Evolutionary conservation across 2,797 vertebrate genomes (phyloP), one percentile per base, ranked within the genome.

Genomic region (Jordanella pulchra): DNA sequence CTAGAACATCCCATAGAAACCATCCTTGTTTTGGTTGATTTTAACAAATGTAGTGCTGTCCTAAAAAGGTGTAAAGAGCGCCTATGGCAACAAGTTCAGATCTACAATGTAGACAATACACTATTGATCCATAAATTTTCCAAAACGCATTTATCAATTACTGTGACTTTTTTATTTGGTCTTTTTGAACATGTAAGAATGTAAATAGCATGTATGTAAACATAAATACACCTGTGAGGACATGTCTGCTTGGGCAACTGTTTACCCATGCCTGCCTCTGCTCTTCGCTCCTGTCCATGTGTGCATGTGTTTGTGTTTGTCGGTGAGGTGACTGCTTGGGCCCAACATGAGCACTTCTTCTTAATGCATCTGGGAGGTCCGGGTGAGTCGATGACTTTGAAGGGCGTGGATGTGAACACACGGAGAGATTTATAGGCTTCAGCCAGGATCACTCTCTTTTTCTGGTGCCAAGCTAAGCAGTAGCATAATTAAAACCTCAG

Each of bases 391-490:
- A 91, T 89, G 87, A 87, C 90, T 94, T 92, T 91, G 89, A 90
- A 94, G 92, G 93, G 91, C 89, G 90, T 93, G 91, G 92, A 92
- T 76, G 82, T 87, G 93, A 94, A 93, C 94, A 90, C 91, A 82
- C 88, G 71, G 86, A 86, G 91, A 94, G 93, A 95, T 95, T 95
- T 94, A 93, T 91, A 91, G 93, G 92, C 91, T 93, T 94, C 93
- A 92, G 87, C 93, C 91, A 92, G 90, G 93, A 94, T 94, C 92
- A 90, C 90, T 93, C 91, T 94, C 89, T 93, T 90, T 86, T 91
- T 87, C 90, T 86, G 89, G 92, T 94, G 94, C 94, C 93, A 94
- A 95, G 93, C 94, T 94, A 94, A 94, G 94, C 93, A 92, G 91
- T 92, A 92, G 91, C 93, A 90, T 94, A 94, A 95, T 95, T 94